Conservation (phyloP, 2,888 invertebrate species). For the Drosophila paramelanica region DNA sequence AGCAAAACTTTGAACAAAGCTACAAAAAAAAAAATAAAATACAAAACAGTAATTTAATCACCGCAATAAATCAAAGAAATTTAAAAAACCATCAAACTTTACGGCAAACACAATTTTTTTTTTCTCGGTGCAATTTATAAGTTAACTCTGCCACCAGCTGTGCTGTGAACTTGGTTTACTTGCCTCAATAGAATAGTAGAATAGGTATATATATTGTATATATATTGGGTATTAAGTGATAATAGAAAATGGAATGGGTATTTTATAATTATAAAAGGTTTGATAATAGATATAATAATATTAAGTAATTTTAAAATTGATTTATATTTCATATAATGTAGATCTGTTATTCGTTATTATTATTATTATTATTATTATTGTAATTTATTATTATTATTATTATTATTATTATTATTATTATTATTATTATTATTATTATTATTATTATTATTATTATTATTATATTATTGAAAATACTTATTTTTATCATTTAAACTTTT, state of each 20-base stretch:
- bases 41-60: conserved; percentile 35
- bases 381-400: too few species aligned
- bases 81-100: conserved; percentile 36
- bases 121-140: conserved; percentile 22
- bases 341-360: too few species aligned
- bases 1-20: conserved; percentile 13
- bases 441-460: too few species aligned
- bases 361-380: too few species aligned
- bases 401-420: too few species aligned
- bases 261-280: too few species aligned
- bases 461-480: too few species aligned
- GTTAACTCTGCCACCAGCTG: conserved; percentile 23
- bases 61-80: conserved; percentile 60
- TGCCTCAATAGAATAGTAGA: background rate
- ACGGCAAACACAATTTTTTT: conserved; percentile 20
- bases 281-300: too few species aligned
- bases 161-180: conserved; percentile 35
- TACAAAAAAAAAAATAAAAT: background rate
- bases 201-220: background rate
- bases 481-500: too few species aligned
- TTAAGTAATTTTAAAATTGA: background rate
- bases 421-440: too few species aligned
- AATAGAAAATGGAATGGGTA: background rate
- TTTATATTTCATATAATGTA: background rate
- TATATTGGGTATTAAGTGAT: background rate